Evolutionary conservation across 2,797 vertebrate species (phyloP).

Genomic region (Sorex maritimensis): DNA sequence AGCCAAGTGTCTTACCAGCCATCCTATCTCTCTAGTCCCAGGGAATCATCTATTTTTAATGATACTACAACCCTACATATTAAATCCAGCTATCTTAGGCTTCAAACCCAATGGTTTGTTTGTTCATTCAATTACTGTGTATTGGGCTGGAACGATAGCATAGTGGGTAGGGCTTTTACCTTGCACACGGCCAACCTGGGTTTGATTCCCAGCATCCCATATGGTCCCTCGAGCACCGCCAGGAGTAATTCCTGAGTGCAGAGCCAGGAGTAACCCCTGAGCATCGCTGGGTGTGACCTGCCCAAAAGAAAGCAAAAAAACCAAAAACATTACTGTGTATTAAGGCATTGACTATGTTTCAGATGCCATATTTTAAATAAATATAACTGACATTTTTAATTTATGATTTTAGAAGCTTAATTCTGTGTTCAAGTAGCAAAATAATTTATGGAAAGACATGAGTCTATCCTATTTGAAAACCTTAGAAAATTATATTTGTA

Average conservation of each 20-base stretch:
- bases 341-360: neutral
- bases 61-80: neutral
- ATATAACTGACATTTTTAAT: neutral
- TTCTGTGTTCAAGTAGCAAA: neutral
- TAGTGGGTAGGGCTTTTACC: too few relatives aligned
- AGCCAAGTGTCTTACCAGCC: too few relatives aligned
- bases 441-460: neutral
- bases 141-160: too few relatives aligned
- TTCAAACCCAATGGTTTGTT: neutral
- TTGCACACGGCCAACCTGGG: too few relatives aligned
- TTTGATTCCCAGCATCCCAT: too few relatives aligned
- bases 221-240: too few relatives aligned
- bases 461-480: neutral
- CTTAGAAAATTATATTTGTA: slow-evolving; percentile 23
- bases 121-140: neutral
- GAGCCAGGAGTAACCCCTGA: too few relatives aligned
- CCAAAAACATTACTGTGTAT: too few relatives aligned
- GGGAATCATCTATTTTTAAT: neutral
- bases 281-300: too few relatives aligned
- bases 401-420: neutral
- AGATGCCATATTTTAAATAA: neutral
- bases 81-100: neutral
- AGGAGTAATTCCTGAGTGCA: too few relatives aligned
- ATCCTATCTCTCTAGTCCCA: too few relatives aligned
- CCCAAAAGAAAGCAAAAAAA: too few relatives aligned